Percentiles rank a stretch among this genome's conserved stretches.
Evolutionary conservation across 2,797 vertebrate species (phyloP).

Genomic region (Euthynnus affinis): DNA sequence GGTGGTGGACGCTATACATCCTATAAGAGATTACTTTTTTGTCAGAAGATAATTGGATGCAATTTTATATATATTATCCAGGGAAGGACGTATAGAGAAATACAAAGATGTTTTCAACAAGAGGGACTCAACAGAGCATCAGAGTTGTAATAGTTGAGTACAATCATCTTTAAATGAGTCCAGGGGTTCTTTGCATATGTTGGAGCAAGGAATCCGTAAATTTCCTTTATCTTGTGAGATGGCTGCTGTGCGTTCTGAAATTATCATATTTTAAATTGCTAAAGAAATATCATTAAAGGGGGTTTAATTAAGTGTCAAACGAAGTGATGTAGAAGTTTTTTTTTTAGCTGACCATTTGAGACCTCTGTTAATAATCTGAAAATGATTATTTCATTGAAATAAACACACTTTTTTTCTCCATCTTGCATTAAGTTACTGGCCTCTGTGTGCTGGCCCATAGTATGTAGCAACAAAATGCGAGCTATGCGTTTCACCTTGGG

Average conservation of each 20-base stretch:
- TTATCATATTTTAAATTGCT: background rate
- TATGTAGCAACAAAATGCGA: background rate
- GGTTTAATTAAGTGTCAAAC: slow-evolving; percentile 9
- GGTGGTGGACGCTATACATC: slow-evolving; percentile 20
- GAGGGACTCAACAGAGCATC: background rate
- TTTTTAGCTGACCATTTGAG: background rate
- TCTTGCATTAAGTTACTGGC: background rate
- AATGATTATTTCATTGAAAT: background rate
- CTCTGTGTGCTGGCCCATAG: background rate
- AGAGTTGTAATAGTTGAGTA: slow-evolving; percentile 1
- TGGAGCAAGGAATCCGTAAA: slow-evolving; percentile 24
- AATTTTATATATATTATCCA: slow-evolving; percentile 20
- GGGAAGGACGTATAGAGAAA: background rate
- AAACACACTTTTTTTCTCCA: background rate
- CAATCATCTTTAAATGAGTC: slow-evolving; percentile 18
- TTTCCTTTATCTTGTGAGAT: slow-evolving; percentile 21
- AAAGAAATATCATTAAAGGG: background rate
- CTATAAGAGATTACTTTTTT: slow-evolving; percentile 20
- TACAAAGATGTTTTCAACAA: slow-evolving; percentile 11
- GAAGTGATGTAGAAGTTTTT: background rate
- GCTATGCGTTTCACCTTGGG: background rate
- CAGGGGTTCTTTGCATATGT: slow-evolving; percentile 44
- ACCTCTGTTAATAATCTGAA: background rate
- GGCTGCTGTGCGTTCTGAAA: slow-evolving; percentile 7
- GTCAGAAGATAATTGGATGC: slow-evolving; percentile 24